Conservation (phyloP, 2,888 invertebrate genomes). For the Halictus ligatus region DNA sequence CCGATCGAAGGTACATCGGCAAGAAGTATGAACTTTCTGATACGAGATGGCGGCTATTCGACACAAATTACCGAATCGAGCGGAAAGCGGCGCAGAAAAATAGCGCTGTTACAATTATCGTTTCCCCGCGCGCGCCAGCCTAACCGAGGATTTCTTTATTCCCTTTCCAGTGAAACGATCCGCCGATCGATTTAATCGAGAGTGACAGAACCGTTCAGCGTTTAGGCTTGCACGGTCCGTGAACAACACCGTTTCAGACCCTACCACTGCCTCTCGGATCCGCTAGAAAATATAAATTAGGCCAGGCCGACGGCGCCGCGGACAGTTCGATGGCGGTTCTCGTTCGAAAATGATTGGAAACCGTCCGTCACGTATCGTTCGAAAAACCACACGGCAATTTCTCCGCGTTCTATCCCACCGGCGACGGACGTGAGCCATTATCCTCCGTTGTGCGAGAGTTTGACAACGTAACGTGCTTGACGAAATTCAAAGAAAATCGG, state of each 20-base stretch:
- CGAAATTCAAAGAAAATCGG: no score
- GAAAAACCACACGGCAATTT: slow-evolving; percentile 14
- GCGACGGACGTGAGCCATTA: background rate
- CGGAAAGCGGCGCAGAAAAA: slow-evolving; percentile 41
- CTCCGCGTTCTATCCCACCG: background rate
- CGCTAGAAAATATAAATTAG: slow-evolving; percentile 82
- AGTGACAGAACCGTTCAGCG: slow-evolving; percentile 66
- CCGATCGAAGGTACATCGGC: background rate
- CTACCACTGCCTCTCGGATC: slow-evolving; percentile 82
- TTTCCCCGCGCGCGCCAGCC: background rate
- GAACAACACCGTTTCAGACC: slow-evolving; percentile 79
- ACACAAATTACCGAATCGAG: slow-evolving; percentile 38
- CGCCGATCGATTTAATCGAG: slow-evolving; percentile 62
- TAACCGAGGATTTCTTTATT: slow-evolving; percentile 46
- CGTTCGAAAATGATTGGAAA: slow-evolving; percentile 70
- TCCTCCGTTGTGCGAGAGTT: no score
- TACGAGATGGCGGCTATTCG: slow-evolving; percentile 20
- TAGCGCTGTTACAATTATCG: slow-evolving; percentile 24
- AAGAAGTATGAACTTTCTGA: slow-evolving; percentile 21
- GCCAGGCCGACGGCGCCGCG: slow-evolving; percentile 69
- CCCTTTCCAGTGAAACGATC: slow-evolving; percentile 60
- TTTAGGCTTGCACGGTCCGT: slow-evolving; percentile 59
- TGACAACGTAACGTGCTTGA: background rate
- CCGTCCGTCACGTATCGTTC: slow-evolving; percentile 12
- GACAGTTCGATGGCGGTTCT: slow-evolving; percentile 76